Evolutionary conservation across 2,113 vertebrate genomes (phyloP).

Genomic region (Oncorhynchus mykiss): DNA sequence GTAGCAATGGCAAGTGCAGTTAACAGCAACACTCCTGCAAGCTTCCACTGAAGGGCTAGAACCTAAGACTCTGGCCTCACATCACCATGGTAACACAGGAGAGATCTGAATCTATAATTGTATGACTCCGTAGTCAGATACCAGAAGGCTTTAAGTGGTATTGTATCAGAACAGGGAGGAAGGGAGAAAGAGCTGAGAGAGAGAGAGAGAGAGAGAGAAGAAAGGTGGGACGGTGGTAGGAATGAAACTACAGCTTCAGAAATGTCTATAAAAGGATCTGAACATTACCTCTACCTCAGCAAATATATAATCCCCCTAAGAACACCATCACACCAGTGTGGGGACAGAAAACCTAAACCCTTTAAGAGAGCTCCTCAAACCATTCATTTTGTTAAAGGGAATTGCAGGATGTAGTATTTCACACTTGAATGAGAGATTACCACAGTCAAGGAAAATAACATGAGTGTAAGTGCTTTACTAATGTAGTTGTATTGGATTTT

Average conservation of each 20-base stretch:
- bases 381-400: slow-evolving; percentile 19
- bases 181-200: not conserved
- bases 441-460: too few species aligned
- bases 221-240: not conserved
- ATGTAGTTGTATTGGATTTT: too few species aligned
- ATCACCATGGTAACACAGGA: slow-evolving; percentile 35
- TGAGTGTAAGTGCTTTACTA: too few species aligned
- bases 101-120: slow-evolving; percentile 42
- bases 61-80: slow-evolving; percentile 21
- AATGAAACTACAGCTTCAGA: slow-evolving; percentile 9
- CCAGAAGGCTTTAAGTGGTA: slow-evolving; percentile 62
- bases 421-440: too few species aligned
- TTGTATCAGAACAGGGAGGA: slow-evolving; percentile 34
- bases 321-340: not conserved
- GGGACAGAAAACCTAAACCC: not conserved
- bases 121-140: slow-evolving; percentile 47
- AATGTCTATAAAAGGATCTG: slow-evolving; percentile 56
- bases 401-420: not conserved
- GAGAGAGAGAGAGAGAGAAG: too few species aligned
- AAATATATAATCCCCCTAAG: slow-evolving; percentile 26
- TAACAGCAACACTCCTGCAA: not conserved
- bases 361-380: not conserved
- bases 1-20: not conserved
- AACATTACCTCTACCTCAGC: not conserved
- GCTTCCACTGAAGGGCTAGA: slow-evolving; percentile 9